Conservation (phyloP, 1,140 invertebrate species). For the Heliconius eleuchia region DNA sequence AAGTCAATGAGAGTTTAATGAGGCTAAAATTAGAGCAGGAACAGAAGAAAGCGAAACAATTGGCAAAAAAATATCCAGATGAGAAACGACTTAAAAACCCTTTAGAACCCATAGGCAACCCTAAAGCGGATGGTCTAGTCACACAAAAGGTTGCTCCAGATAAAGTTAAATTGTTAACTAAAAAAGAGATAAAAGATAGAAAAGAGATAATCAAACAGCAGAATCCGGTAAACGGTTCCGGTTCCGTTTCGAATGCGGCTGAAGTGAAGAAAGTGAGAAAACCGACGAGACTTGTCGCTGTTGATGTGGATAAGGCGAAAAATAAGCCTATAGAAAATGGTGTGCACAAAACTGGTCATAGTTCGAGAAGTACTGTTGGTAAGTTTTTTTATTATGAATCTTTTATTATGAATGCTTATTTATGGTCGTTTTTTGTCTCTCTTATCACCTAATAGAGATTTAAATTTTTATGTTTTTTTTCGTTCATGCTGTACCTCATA, state of each 20-base stretch:
- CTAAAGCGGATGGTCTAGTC: constrained; percentile 65
- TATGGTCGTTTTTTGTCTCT: too few species aligned
- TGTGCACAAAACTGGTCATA: constrained; percentile 51
- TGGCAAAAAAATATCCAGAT: constrained; percentile 58
- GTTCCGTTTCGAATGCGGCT: constrained; percentile 42
- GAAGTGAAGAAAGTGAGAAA: constrained; percentile 69
- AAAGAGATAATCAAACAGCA: constrained; percentile 76
- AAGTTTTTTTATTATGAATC: not conserved
- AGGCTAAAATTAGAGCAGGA: constrained; percentile 77
- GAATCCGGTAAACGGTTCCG: constrained; percentile 60
- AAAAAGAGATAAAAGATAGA: constrained; percentile 77
- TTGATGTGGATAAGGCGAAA: constrained; percentile 60
- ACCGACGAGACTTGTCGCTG: constrained; percentile 52
- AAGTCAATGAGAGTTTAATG: constrained; percentile 81
- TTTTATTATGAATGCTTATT: not conserved
- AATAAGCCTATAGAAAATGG: constrained; percentile 65
- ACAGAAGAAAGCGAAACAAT: constrained; percentile 59
- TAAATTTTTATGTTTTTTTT: too few species aligned
- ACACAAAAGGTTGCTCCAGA: constrained; percentile 66
- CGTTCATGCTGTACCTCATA: too few species aligned
- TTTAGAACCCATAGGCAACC: constrained; percentile 60
- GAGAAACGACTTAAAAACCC: constrained; percentile 60
- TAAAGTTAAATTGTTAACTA: constrained; percentile 72
- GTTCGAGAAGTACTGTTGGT: constrained; percentile 50
- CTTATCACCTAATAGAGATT: too few species aligned